Evolutionary conservation across 2,797 vertebrate genomes (phyloP), one percentile per base, ranked within the genome.

Genomic region (Pyrocephalus nanus): DNA sequence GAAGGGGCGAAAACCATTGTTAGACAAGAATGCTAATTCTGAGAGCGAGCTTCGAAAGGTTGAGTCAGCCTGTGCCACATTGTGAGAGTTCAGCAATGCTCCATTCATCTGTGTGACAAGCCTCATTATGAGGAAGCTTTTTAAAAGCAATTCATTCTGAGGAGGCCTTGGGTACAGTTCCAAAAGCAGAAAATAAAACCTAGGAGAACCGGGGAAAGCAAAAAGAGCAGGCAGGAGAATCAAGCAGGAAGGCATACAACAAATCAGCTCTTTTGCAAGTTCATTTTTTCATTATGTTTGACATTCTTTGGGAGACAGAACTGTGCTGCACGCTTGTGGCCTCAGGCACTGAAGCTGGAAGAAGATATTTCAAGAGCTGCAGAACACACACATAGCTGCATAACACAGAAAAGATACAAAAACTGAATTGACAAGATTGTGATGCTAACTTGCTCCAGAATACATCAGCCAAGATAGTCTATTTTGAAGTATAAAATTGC

Each of bases 231-330:
- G 71, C 88, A 62, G 50, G 8, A 87, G 64, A 90, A 89, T 34
- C 77, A 95, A 72, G 80, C 7, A 45, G 80, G 57, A 96, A 96
- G 43, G 57, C 83, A 77, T 47, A 69, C 27, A 89, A 53, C 55
- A 96, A 96, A 87, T 75, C 53, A 82, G 22, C 53, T 90, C 88
- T 85, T 95, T 95, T 92, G 74, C 92, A 84, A 97, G 88, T 80
- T 94, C 84, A 83, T 85, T 84, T 96, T 90, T 95, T 93, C 92
- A 95, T 95, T 92, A 89, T 38, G 64, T 88, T 95, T 95, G 93
- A 96, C 92, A 93, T 87, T 54, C 88, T 95, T 74, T 4, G 11
- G 86, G 90, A 95, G 79, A 51, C 54, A 90, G 76, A 92, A 65
- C 29, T 67, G 58, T 2, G 11, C 78, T 76, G 82, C 71, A 82